Percentiles rank a stretch among this genome's conserved stretches.
Evolutionary conservation across 1,140 invertebrate genomes (phyloP).

Genomic region (Paraescarpia echinospica): DNA sequence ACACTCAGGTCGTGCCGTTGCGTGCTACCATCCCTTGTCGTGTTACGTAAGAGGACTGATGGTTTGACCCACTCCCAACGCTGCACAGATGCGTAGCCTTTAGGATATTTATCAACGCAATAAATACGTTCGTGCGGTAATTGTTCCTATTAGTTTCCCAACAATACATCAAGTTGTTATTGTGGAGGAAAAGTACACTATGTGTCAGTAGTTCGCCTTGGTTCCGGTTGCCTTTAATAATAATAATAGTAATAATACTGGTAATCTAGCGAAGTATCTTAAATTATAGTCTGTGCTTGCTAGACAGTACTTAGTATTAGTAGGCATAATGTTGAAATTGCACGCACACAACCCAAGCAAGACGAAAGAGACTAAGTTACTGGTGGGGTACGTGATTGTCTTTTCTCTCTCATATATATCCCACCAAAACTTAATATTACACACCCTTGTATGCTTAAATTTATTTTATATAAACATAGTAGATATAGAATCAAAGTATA

Average conservation of each 20-base stretch:
- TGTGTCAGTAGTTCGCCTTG: not conserved
- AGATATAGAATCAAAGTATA: not conserved
- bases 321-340: not conserved
- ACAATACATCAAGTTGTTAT: not conserved
- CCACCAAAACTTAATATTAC: not conserved
- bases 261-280: not conserved
- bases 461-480: not conserved
- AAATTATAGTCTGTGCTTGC: not conserved
- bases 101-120: not conserved
- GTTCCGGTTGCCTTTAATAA: not conserved
- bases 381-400: not conserved
- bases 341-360: not conserved
- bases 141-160: not conserved
- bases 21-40: not conserved
- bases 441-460: not conserved
- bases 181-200: not conserved
- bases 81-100: not conserved
- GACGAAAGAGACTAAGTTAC: not conserved
- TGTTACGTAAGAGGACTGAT: not conserved
- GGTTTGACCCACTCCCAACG: not conserved
- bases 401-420: not conserved
- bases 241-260: too few relatives aligned
- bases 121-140: not conserved
- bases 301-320: not conserved
- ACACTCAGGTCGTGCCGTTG: not conserved